Evolutionary conservation across 2,113 vertebrate species (phyloP).

Genomic region (Percina caprodes): DNA sequence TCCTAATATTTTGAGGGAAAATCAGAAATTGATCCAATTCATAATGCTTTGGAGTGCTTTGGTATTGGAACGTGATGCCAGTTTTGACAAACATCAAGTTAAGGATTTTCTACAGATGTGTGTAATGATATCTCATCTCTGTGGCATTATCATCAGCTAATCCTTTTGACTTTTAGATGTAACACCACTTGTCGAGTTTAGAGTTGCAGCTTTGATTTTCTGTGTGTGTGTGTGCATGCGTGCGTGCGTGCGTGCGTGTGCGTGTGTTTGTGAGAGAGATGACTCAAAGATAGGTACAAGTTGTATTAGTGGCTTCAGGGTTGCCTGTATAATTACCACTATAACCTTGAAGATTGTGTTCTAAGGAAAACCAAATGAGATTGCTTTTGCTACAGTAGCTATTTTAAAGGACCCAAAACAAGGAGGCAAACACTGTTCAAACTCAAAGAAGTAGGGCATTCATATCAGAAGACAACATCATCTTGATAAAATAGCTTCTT

Average conservation of each 20-base stretch:
- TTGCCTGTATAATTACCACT: constrained; percentile 41
- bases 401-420: constrained; percentile 36
- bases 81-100: constrained; percentile 13
- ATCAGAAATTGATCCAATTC: background rate
- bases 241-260: background rate
- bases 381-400: constrained; percentile 36
- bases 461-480: constrained; percentile 23
- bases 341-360: constrained; percentile 49
- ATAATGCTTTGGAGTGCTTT: background rate
- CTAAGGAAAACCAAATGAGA: constrained; percentile 30
- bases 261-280: background rate
- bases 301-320: constrained; percentile 30
- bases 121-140: constrained; percentile 49
- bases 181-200: constrained; percentile 25
- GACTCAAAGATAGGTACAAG: constrained; percentile 12
- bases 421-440: background rate
- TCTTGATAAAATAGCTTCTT: constrained; percentile 34
- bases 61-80: constrained; percentile 3
- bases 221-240: background rate
- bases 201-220: constrained; percentile 6
- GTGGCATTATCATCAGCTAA: constrained; percentile 50
- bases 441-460: background rate
- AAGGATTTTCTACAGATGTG: constrained; percentile 52
- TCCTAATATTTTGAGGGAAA: constrained; percentile 34
- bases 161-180: constrained; percentile 57